Evolutionary conservation across 2,797 vertebrate genomes (phyloP).

Genomic region (Chelon labrosus): DNA sequence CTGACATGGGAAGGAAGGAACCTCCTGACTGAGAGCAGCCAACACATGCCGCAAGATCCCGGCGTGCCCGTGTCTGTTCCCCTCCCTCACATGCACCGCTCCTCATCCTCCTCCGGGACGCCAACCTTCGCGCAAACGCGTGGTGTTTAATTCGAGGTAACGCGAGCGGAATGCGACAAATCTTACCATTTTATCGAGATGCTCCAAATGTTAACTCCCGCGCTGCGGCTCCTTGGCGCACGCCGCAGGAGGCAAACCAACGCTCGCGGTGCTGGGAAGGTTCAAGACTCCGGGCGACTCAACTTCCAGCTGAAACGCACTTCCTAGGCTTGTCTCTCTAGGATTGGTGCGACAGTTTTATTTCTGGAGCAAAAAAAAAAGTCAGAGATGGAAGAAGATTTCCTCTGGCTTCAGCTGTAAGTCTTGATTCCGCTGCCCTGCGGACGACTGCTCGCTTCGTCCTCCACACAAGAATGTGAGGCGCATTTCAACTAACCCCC

Average conservation of each 20-base stretch:
- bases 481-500: slow-evolving; percentile 64
- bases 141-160: not conserved
- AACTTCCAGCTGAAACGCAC: slow-evolving; percentile 35
- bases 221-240: slow-evolving; percentile 7
- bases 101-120: not conserved
- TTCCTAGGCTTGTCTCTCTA: no score
- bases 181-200: slow-evolving; percentile 61
- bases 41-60: slow-evolving; percentile 68
- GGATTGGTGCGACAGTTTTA: no score
- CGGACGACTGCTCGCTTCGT: slow-evolving; percentile 49
- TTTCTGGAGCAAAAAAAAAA: not conserved
- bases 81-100: not conserved
- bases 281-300: slow-evolving; percentile 16
- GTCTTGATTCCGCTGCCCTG: slow-evolving; percentile 23
- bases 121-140: not conserved
- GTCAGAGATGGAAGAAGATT: not conserved
- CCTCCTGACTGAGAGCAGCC: slow-evolving; percentile 31
- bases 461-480: slow-evolving; percentile 66
- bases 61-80: slow-evolving; percentile 13
- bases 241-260: slow-evolving; percentile 9
- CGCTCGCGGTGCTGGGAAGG: slow-evolving; percentile 12
- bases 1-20: slow-evolving; percentile 5
- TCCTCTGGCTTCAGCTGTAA: not conserved
- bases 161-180: accelerated
- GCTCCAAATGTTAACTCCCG: slow-evolving; percentile 3